phyloP scores from a whole-genome alignment of 2,888 invertebrate species.

The Formica aserva region DNA sequence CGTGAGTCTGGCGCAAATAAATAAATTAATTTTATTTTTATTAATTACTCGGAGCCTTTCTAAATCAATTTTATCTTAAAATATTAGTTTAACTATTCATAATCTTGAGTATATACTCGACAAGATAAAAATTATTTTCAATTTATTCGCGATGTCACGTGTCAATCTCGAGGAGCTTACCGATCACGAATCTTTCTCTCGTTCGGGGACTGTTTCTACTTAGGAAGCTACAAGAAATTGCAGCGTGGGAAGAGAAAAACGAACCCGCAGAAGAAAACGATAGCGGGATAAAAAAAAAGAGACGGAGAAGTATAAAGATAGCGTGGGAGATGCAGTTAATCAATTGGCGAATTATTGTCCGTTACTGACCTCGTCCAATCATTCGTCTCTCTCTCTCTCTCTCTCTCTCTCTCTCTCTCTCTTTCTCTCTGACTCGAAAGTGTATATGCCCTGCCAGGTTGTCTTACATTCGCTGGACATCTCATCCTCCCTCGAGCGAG shows the following conservation, averaged over 20 bases:
- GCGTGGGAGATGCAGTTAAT: constrained; percentile 72
- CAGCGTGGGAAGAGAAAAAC: constrained; percentile 36
- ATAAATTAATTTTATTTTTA: too few species aligned
- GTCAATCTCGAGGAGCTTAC: constrained; percentile 1
- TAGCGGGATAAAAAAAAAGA: constrained; percentile 11
- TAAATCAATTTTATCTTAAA: background rate
- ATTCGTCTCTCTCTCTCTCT: constrained; percentile 67
- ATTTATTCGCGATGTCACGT: constrained; percentile 16
- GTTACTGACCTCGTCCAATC: constrained; percentile 78
- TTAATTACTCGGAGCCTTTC: too few species aligned
- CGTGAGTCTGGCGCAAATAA: too few species aligned
- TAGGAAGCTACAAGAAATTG: constrained; percentile 57
- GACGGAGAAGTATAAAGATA: constrained; percentile 52
- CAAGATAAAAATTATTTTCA: constrained; percentile 10
- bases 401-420: constrained; percentile 61
- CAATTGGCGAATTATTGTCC: constrained; percentile 81
- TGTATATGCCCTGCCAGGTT: constrained; percentile 28
- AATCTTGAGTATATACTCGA: background rate
- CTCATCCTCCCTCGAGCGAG: constrained; percentile 73
- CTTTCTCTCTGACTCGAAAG: constrained; percentile 24
- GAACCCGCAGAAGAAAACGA: constrained; percentile 34
- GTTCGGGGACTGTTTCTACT: constrained; percentile 51
- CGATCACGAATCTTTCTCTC: constrained; percentile 9
- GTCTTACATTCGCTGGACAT: constrained; percentile 59
- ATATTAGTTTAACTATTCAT: background rate